phyloP scores from a whole-genome alignment of 2,113 vertebrate genomes.

The Sakesphorus luctuosus region DNA sequence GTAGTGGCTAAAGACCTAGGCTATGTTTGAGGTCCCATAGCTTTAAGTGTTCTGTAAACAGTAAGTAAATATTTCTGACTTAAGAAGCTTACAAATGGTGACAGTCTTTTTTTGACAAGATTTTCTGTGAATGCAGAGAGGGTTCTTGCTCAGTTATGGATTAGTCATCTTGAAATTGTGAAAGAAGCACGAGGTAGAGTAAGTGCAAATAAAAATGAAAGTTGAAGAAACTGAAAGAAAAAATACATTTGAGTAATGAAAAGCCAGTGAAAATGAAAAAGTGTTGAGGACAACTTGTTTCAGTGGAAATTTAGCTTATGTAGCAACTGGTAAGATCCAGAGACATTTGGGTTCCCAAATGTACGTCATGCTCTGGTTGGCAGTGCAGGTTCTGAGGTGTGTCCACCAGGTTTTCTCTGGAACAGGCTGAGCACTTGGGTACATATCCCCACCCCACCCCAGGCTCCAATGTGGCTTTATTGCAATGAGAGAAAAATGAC shows the following conservation, averaged over 20 bases:
- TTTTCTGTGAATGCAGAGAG: background rate
- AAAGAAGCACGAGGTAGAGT: background rate
- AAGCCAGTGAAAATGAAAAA: background rate
- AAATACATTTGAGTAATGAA: background rate
- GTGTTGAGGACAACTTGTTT: background rate
- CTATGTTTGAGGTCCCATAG: background rate
- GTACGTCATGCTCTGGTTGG: background rate
- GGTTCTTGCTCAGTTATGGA: background rate
- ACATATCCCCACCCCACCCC: rapidly evolving
- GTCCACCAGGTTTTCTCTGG: background rate
- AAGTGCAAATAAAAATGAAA: background rate
- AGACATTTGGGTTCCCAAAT: background rate
- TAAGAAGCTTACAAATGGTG: background rate
- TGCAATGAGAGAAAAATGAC: background rate
- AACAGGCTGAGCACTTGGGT: background rate
- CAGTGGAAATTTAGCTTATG: background rate
- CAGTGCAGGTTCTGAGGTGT: background rate
- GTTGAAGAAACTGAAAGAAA: background rate
- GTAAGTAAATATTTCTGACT: background rate
- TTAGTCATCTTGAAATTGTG: background rate
- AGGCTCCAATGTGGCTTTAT: background rate
- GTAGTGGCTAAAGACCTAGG: background rate
- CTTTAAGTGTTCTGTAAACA: background rate
- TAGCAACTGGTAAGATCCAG: background rate
- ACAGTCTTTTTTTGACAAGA: background rate